Percentiles rank a stretch among this genome's conserved stretches.
Evolutionary conservation across 2,113 vertebrate species (phyloP).

Genomic region (Andinoacara biseriatus): DNA sequence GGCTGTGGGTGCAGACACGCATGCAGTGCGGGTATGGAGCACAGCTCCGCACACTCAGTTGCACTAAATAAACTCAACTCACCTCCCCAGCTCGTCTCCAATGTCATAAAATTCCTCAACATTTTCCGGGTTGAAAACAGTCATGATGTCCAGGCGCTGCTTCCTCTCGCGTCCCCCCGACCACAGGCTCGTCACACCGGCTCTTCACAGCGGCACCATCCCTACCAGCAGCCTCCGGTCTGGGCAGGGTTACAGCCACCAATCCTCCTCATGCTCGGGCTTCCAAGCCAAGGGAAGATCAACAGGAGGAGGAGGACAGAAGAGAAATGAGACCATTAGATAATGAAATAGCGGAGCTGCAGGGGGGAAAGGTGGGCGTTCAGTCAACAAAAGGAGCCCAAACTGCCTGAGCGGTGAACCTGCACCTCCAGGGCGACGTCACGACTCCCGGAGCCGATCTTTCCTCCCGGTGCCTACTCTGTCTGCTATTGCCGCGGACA

Average conservation of each 20-base stretch:
- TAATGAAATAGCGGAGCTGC: background rate
- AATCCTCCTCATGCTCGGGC: slow-evolving; percentile 71
- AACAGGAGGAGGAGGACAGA: background rate
- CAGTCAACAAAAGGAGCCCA: slow-evolving; percentile 44
- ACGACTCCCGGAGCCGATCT: slow-evolving; percentile 46
- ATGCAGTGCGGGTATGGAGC: background rate
- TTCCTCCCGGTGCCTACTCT: background rate
- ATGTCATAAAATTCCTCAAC: slow-evolving; percentile 93
- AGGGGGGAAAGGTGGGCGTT: background rate
- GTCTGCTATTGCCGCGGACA: background rate
- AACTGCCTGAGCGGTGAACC: slow-evolving; percentile 28
- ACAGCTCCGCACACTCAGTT: background rate
- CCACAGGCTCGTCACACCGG: slow-evolving; percentile 46
- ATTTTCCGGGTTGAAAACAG: slow-evolving; percentile 93
- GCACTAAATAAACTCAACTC: background rate
- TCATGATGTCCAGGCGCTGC: slow-evolving; percentile 86
- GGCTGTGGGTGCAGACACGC: background rate
- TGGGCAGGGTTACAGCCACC: slow-evolving; percentile 56
- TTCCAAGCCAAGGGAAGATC: slow-evolving; percentile 2
- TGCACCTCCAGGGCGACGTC: slow-evolving; percentile 60
- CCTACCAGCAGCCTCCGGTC: slow-evolving; percentile 73
- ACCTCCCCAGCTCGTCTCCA: slow-evolving; percentile 95
- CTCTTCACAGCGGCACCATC: slow-evolving; percentile 71
- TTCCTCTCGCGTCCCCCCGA: slow-evolving; percentile 19
- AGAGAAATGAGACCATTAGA: background rate